Conservation (phyloP, 2,797 vertebrate genomes). For the Okamejei kenojei region DNA sequence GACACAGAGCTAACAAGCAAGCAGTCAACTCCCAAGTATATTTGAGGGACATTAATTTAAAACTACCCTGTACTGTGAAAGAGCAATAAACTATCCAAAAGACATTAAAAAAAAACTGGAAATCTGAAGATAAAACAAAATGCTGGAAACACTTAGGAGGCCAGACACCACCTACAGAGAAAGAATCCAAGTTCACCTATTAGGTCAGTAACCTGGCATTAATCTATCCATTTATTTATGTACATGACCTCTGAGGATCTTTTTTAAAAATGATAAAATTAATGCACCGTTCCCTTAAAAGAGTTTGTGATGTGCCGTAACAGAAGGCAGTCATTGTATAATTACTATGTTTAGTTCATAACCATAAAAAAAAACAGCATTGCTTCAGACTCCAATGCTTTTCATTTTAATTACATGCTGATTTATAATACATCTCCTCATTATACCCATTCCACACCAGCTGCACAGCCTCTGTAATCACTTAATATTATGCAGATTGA, state of each 20-base stretch:
- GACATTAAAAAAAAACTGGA: too few relatives aligned
- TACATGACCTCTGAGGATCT: not conserved
- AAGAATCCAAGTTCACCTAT: too few relatives aligned
- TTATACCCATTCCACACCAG: constrained; percentile 44
- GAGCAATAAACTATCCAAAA: not conserved
- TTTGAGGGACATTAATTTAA: not conserved
- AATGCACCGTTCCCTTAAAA: not conserved
- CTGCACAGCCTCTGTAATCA: constrained; percentile 48
- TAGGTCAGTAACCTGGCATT: too few relatives aligned
- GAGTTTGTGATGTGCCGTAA: constrained; percentile 31
- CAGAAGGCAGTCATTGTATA: constrained; percentile 35
- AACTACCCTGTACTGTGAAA: not conserved
- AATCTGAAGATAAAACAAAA: too few relatives aligned
- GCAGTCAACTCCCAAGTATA: not conserved
- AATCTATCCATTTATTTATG: too few relatives aligned
- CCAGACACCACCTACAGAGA: too few relatives aligned
- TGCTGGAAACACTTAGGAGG: too few relatives aligned
- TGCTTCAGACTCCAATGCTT: constrained; percentile 40
- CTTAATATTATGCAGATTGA: constrained; percentile 53
- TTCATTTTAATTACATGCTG: constrained; percentile 45
- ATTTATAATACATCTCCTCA: constrained; percentile 50
- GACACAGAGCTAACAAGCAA: not conserved
- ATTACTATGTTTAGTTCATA: constrained; percentile 38
- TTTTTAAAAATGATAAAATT: not conserved
- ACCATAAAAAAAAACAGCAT: constrained; percentile 27